Evolutionary conservation across 92 coral and sea anemone species (phyloP).

Genomic region (Hydrozoanthus gracilis): DNA sequence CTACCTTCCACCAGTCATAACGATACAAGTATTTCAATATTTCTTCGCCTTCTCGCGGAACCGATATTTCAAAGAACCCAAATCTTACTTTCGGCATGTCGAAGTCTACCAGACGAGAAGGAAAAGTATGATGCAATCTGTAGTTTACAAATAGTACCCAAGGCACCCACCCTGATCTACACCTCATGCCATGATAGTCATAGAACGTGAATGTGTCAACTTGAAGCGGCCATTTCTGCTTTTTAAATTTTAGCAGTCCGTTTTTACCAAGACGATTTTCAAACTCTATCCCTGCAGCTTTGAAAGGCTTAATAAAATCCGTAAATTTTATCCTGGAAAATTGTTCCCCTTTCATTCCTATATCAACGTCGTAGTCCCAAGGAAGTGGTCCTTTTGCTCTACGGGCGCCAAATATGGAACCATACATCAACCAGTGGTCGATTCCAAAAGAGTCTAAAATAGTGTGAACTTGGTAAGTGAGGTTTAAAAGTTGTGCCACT

Average conservation of each 20-base stretch:
- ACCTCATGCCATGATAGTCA: conserved; percentile 68
- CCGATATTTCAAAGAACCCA: conserved; percentile 72
- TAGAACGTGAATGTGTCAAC: conserved; percentile 75
- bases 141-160: conserved; percentile 73
- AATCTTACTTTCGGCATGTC: conserved; percentile 69
- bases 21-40: conserved; percentile 80
- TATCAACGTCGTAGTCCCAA: conserved; percentile 82
- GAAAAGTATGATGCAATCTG: conserved; percentile 75
- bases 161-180: conserved; percentile 74
- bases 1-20: conserved; percentile 83
- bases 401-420: conserved; percentile 76
- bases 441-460: conserved; percentile 55
- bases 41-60: conserved; percentile 80
- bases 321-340: conserved; percentile 46
- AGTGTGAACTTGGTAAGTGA: conserved; percentile 60
- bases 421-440: conserved; percentile 82
- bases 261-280: conserved; percentile 51
- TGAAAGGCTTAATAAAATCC: conserved; percentile 54
- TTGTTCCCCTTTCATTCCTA: conserved; percentile 67
- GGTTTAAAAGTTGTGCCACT: conserved; percentile 52
- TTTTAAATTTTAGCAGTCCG: conserved; percentile 56
- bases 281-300: conserved; percentile 48
- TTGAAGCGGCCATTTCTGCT: conserved; percentile 49
- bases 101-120: conserved; percentile 72
- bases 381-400: conserved; percentile 68